Evolutionary conservation across 1,140 invertebrate genomes (phyloP), one percentile per base, ranked within the genome.

Genomic region (honey bee (Apis mellifera)): DNA sequence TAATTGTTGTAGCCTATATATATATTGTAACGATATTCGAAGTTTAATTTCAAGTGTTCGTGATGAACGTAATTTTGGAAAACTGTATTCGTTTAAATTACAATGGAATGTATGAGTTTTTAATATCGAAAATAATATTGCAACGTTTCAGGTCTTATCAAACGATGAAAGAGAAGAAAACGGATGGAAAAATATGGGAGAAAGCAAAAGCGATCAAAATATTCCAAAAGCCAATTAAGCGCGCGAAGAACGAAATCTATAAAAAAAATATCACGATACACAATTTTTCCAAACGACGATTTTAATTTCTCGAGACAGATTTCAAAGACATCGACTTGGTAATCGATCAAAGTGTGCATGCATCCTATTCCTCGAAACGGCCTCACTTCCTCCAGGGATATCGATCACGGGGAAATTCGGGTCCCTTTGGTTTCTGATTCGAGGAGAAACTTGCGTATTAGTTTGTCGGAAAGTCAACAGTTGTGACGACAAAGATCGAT

Each of bases 311-410:
- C 60, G 32, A 0, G 7, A 32, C 19, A 17, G 64, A 72, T 79
- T 73, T 79, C 15, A 13, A 59, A 68, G 78, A 75, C 50, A 52
- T 68, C 52, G 78, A 74, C 64, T 68, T 68, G 54, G 55, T 54
- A 21, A 76, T 66, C n/a, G 52, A 21, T 59, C 66, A 42, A 76
- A 74, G 68, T 81, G 68, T 81, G 72, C 62, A 81, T 19, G 48
- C 62, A 52, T 8, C 8, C 23, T 9, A 19, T 52, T 13, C 23
- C 54, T 54, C 19, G 23, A 52, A 54, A 80, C 26, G 21, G 32
- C 52, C 48, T 13, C 55, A 72, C 32, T n/a, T 19, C 9, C 32
- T 32, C 32, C 32, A 32, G 4, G 4, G 42, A 26, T 66, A 66
- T 81, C 54, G 79, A 75, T 59, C 54, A 26, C 12, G 4, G 13